Evolutionary conservation across 2,113 vertebrate genomes (phyloP), one percentile per base, ranked within the genome.

Genomic region (Pheucticus melanocephalus): DNA sequence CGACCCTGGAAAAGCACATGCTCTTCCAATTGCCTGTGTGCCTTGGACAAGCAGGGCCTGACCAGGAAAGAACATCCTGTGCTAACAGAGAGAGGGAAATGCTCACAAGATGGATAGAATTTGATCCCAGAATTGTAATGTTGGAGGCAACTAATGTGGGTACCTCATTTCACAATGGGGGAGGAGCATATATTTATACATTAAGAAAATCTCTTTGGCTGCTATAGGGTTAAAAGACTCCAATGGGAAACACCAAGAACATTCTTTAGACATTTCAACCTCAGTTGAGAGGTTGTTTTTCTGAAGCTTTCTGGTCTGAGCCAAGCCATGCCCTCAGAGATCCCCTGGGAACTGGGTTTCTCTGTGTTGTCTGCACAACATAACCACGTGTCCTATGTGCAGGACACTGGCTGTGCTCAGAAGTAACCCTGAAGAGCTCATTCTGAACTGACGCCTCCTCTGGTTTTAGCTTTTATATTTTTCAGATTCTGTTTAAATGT

Each of bases 331-430:
- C 70, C 12, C 39, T 5, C 8, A 37, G 54, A 71, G 30, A 82
- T 7, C 21, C 23, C 23, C 39, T 5, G 19, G 27, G 65, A 87
- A 33, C 8, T 54, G 23, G 31, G 42, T 57, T 92, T 75, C 50
- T 66, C 3, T 2, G 21, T 7, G 4, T 5, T 60, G 39, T 5
- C 77, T 68, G 23, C 1, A 1, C 75, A 69, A 37, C 12, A 5
- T 6, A 81, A 56, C 15, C 3, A 5, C 1, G 1, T 25, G 24
- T 39, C 21, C 63, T 9, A 4, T 5, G 50, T 1, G 1, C 0
- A 40, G 82, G 15, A 12, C 33, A 39, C 30, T 17, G 35, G 23
- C 15, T 50, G 31, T 47, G 57, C 57, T 57, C 64, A 50, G 44
- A 47, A 83, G 53, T 11, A n/a, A 28, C 17, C 22, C 39, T 11